These are phyloP conservation scores for Pollicipes pollicipes DNA, from an alignment of 1,140 invertebrate genomes.

Conservation along the genomic window DNA sequence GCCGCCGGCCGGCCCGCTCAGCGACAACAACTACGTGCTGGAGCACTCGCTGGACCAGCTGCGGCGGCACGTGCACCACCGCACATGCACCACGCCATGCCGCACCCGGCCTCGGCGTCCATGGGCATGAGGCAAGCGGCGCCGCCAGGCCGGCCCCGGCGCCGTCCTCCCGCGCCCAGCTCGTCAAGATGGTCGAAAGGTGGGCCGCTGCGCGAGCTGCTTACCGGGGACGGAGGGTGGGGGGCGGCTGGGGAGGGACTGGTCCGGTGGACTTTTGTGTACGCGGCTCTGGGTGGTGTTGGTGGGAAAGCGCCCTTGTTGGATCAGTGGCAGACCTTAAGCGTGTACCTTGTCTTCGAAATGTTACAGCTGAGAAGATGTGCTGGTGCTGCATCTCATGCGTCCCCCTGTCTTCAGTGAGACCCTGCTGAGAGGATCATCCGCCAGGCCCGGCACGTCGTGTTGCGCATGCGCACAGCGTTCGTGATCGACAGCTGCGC, in stretches of 20 bases:
- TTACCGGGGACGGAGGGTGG: too few species aligned
- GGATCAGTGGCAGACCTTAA: too few species aligned
- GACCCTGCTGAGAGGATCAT: slow-evolving; percentile 88
- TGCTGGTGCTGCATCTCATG: too few species aligned
- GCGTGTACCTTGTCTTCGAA: too few species aligned
- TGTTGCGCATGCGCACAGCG: slow-evolving; percentile 72
- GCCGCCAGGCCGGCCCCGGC: slow-evolving; percentile 73
- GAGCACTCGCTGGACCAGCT: slow-evolving; percentile 91
- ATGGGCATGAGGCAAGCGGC: slow-evolving; percentile 72
- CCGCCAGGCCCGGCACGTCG: slow-evolving; percentile 85
- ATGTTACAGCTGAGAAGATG: too few species aligned
- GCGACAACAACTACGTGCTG: slow-evolving; percentile 57
- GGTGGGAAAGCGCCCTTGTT: too few species aligned
- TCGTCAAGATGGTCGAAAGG: slow-evolving; percentile 52
- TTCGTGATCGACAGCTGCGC: slow-evolving; percentile 86
- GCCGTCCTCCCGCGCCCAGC: slow-evolving; percentile 66
- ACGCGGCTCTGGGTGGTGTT: too few species aligned
- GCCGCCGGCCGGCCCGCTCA: background rate
- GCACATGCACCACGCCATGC: slow-evolving; percentile 79
- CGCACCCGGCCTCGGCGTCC: slow-evolving; percentile 80
- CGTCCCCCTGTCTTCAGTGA: slow-evolving; percentile 26
- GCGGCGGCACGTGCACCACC: slow-evolving; percentile 72
- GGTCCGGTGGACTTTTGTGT: too few species aligned
- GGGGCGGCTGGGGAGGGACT: too few species aligned
- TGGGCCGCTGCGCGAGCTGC: background rate